Evolutionary conservation across 2,113 vertebrate genomes (phyloP).

Genomic region (Equus przewalskii): DNA sequence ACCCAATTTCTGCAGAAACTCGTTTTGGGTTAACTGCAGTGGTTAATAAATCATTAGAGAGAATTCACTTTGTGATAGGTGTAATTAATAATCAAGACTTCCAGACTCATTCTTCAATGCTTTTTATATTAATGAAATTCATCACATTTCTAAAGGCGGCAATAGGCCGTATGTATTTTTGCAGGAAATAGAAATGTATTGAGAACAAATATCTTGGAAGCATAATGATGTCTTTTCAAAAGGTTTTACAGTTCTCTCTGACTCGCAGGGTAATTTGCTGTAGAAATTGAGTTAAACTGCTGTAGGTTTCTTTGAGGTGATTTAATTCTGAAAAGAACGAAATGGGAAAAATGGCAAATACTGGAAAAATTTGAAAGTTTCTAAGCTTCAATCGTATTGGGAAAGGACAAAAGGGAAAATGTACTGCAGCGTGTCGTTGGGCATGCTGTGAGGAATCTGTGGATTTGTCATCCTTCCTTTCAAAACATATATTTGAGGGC

Average conservation of each 20-base stretch:
- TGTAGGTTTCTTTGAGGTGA: constrained; percentile 65
- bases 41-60: constrained; percentile 86
- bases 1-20: constrained; percentile 85
- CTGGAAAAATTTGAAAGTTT: background rate
- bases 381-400: background rate
- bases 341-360: constrained; percentile 15
- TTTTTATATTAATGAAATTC: constrained; percentile 82
- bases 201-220: constrained; percentile 50
- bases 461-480: constrained; percentile 31
- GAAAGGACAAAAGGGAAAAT: background rate
- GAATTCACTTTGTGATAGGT: constrained; percentile 79
- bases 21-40: constrained; percentile 77
- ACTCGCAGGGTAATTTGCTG: constrained; percentile 12
- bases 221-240: constrained; percentile 69
- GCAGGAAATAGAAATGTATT: background rate
- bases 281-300: constrained; percentile 75
- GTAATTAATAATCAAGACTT: constrained; percentile 86
- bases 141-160: constrained; percentile 70
- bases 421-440: background rate
- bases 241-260: constrained; percentile 48
- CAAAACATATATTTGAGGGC: background rate
- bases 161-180: constrained; percentile 17
- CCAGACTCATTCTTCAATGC: constrained; percentile 72
- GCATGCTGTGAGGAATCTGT: background rate
- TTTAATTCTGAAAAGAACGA: constrained; percentile 40